Conservation (phyloP, 2,113 vertebrate genomes). For the Sardina pilchardus region DNA sequence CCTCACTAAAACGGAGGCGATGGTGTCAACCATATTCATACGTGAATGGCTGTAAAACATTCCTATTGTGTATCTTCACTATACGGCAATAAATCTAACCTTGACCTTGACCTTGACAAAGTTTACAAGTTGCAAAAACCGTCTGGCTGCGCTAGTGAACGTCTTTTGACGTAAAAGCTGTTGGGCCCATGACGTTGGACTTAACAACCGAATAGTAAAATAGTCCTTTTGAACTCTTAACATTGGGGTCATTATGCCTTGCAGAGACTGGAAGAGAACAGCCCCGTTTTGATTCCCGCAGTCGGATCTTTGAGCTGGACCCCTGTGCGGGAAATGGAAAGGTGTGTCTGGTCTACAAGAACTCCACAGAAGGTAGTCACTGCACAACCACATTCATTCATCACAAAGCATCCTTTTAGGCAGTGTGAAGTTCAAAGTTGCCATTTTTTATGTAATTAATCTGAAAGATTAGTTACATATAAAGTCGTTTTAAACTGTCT, state of each 20-base stretch:
- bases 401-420: not conserved
- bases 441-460: not conserved
- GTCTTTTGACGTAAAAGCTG: too few relatives aligned
- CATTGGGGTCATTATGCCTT: not conserved
- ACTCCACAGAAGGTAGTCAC: slow-evolving; percentile 78
- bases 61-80: too few relatives aligned
- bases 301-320: slow-evolving; percentile 90
- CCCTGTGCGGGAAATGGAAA: slow-evolving; percentile 88
- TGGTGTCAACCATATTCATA: too few relatives aligned
- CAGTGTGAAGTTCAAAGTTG: not conserved
- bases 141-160: too few relatives aligned
- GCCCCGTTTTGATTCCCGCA: slow-evolving; percentile 88
- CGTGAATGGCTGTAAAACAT: too few relatives aligned
- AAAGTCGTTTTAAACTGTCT: too few relatives aligned
- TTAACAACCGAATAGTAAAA: not conserved
- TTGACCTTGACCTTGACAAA: too few relatives aligned
- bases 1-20: too few relatives aligned
- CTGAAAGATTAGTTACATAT: not conserved
- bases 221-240: not conserved
- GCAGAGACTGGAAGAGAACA: slow-evolving; percentile 63
- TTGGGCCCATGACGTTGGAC: too few relatives aligned
- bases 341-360: slow-evolving; percentile 93
- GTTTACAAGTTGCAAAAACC: too few relatives aligned
- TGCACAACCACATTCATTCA: not conserved
- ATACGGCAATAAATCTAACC: too few relatives aligned